These are phyloP conservation scores for Tetrapedia diversipes DNA, from an alignment of 2,888 invertebrate species.

Conservation along the genomic window DNA sequence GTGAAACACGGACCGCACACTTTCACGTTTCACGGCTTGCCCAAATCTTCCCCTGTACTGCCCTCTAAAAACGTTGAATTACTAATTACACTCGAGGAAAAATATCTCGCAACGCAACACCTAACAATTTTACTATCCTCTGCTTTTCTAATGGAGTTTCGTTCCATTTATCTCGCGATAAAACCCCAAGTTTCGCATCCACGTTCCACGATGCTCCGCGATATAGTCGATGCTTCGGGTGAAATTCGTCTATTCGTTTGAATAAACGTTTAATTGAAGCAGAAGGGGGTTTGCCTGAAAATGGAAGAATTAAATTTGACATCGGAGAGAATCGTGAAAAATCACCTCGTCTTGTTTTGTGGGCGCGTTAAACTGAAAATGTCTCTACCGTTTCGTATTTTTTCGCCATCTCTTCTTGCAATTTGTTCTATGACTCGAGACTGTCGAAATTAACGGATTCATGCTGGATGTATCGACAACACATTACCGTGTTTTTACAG, in stretches of 20 bases:
- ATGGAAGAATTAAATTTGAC: not conserved
- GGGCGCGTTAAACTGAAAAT: constrained; percentile 26
- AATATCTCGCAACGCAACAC: too few relatives aligned
- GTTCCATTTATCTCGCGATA: not conserved
- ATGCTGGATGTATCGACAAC: too few relatives aligned
- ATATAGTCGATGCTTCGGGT: not conserved
- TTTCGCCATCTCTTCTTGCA: not conserved
- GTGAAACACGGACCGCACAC: not conserved
- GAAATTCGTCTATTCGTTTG: not conserved
- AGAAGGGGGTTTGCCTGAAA: not conserved
- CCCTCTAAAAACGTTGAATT: not conserved
- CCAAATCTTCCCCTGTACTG: not conserved
- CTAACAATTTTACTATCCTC: too few relatives aligned
- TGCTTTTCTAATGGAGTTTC: too few relatives aligned
- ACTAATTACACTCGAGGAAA: not conserved
- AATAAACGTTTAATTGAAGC: constrained; percentile 2
- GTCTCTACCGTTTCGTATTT: not conserved
- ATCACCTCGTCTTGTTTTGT: not conserved
- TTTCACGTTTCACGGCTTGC: too few relatives aligned
- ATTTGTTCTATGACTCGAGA: not conserved
- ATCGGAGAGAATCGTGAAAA: constrained; percentile 1
- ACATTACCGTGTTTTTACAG: too few relatives aligned
- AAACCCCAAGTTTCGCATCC: not conserved
- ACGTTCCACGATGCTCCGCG: not conserved
- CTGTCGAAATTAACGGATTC: too few relatives aligned